Evolutionary conservation across 2,888 invertebrate species (phyloP).

Genomic region (Orthonychiurus folsomi): DNA sequence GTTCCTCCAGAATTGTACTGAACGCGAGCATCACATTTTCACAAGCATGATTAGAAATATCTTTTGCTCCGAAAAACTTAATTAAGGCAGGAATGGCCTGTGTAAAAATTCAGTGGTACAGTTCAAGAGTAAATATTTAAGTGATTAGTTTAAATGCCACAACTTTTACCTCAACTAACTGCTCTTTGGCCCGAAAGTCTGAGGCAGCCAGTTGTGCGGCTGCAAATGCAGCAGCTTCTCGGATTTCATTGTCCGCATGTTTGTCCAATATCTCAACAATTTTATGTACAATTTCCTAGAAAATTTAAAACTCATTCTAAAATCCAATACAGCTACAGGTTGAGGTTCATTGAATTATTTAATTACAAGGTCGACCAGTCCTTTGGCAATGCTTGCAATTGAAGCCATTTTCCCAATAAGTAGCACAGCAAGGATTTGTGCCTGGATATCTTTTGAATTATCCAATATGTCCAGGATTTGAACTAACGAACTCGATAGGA

Average conservation of each 20-base stretch:
- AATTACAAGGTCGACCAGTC: constrained; percentile 13
- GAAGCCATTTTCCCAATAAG: constrained; percentile 17
- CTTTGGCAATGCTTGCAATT: constrained; percentile 6
- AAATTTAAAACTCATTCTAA: not conserved
- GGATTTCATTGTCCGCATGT: constrained; percentile 18
- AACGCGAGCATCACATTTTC: constrained; percentile 25
- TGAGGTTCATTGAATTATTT: constrained; percentile 4
- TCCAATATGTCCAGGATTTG: constrained; percentile 10
- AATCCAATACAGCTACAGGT: not conserved
- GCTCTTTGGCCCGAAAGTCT: constrained; percentile 16
- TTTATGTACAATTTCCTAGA: constrained; percentile 16
- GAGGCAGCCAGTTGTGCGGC: constrained; percentile 19
- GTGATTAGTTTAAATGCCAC: not conserved
- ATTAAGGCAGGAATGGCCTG: constrained; percentile 11
- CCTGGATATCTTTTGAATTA: constrained; percentile 14
- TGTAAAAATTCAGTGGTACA: no score
- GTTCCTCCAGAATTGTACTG: constrained; percentile 23
- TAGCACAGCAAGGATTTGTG: constrained; percentile 8
- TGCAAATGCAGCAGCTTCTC: constrained; percentile 18
- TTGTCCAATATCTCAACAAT: constrained; percentile 11
- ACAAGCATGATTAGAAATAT: constrained; percentile 19
- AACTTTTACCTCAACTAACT: not conserved
- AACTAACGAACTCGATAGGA: constrained; percentile 12
- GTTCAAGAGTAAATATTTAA: not conserved
- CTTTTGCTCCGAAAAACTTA: constrained; percentile 6